Conservation (phyloP, 2,888 invertebrate species). For the Zygaena filipendulae region DNA sequence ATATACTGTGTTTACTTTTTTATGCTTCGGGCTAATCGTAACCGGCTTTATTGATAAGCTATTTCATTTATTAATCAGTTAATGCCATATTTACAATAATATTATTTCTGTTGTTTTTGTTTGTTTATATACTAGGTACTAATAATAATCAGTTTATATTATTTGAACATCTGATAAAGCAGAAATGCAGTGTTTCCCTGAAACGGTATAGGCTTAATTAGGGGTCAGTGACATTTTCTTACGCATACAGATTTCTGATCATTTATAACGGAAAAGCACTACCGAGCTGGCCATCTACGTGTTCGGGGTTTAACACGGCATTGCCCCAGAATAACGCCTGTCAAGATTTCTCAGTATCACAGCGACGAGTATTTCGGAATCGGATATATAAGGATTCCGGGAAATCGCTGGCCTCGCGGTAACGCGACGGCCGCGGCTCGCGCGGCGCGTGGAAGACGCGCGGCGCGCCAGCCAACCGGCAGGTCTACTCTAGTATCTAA, state of each 20-base stretch:
- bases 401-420: slow-evolving; percentile 50
- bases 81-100: too few species aligned
- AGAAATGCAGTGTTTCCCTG: too few species aligned
- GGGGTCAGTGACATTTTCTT: slow-evolving; percentile 51
- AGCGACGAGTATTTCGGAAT: slow-evolving; percentile 58
- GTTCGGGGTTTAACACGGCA: slow-evolving; percentile 54
- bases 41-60: too few species aligned
- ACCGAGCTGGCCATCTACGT: slow-evolving; percentile 52
- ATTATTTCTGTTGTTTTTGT: too few species aligned
- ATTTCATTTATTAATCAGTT: too few species aligned
- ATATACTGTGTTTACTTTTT: too few species aligned
- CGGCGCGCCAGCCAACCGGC: too few species aligned
- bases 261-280: slow-evolving; percentile 52
- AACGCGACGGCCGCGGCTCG: slow-evolving; percentile 26
- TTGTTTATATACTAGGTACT: too few species aligned
- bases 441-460: slow-evolving; percentile 15
- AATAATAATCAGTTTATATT: too few species aligned
- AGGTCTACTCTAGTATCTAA: too few species aligned
- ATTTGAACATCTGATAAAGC: too few species aligned
- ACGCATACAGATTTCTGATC: slow-evolving; percentile 51
- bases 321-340: slow-evolving; percentile 58
- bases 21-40: too few species aligned
- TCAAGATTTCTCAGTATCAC: slow-evolving; percentile 55
- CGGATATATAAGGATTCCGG: slow-evolving; percentile 62
- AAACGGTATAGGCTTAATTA: slow-evolving; percentile 28